Percentiles rank a stretch among this genome's conserved stretches.
Evolutionary conservation across 2,888 invertebrate genomes (phyloP).

Genomic region (Eupsilia transversa): DNA sequence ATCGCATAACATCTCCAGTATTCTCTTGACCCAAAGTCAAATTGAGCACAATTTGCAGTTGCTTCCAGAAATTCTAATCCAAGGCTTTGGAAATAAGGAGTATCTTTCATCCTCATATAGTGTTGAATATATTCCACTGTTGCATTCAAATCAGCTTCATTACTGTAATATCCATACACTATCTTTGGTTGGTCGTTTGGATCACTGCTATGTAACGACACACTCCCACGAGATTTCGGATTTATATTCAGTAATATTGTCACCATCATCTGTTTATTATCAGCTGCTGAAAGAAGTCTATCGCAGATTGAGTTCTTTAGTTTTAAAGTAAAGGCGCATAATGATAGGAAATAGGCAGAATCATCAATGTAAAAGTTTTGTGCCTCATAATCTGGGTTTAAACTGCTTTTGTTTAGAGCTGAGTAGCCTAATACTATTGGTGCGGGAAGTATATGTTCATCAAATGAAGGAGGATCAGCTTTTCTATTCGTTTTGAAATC

Average conservation of each 20-base stretch:
- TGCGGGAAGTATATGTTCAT: constrained; percentile 29
- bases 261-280: constrained; percentile 23
- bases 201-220: constrained; percentile 21
- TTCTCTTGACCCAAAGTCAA: constrained; percentile 3
- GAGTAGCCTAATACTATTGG: constrained; percentile 40
- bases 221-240: constrained; percentile 33
- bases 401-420: neutral
- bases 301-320: constrained; percentile 33
- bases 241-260: constrained; percentile 18
- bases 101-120: constrained; percentile 21
- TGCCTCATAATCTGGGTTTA: constrained; percentile 16
- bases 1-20: constrained; percentile 27
- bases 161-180: constrained; percentile 1
- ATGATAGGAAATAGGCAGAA: constrained; percentile 13
- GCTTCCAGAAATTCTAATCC: constrained; percentile 19
- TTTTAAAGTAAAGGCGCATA: constrained; percentile 26
- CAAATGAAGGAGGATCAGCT: constrained; percentile 12
- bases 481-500: constrained; percentile 38
- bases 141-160: constrained; percentile 36
- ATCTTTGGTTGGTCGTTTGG: constrained; percentile 33
- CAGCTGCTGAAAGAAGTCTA: neutral
- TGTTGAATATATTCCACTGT: constrained; percentile 22
- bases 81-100: constrained; percentile 14
- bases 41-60: constrained; percentile 10
- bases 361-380: constrained; percentile 19